Evolutionary conservation across 2,888 invertebrate species (phyloP).

Genomic region (Melanostoma mellinum): DNA sequence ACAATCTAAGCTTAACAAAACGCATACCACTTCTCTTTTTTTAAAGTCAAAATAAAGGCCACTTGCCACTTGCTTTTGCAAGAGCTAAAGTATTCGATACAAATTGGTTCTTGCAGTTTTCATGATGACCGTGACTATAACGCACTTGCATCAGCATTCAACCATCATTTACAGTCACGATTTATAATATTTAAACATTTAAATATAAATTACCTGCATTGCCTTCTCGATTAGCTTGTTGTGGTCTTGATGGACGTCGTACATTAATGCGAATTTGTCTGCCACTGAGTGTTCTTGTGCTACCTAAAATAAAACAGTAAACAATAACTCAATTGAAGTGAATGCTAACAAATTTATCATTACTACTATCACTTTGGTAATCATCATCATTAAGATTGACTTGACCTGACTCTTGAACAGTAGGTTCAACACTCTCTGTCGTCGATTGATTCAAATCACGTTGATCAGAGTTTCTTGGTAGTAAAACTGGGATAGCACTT

Average conservation of each 20-base stretch:
- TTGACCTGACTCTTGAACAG: conserved; percentile 1
- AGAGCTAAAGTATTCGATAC: no score
- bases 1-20: no score
- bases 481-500: conserved; percentile 59
- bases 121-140: no score
- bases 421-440: neutral
- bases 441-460: conserved; percentile 29
- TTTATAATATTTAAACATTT: no score
- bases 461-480: conserved; percentile 53
- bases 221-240: neutral
- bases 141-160: no score
- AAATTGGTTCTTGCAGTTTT: no score
- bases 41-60: no score
- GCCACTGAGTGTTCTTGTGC: conserved; percentile 3
- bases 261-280: neutral
- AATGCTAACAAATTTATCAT: neutral
- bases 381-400: conserved; percentile 13
- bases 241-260: conserved; percentile 23
- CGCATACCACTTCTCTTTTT: no score
- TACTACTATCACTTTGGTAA: conserved; percentile 24
- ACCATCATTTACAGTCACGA: no score
- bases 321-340: neutral
- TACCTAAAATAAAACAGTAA: conserved; percentile 9
- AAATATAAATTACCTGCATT: conserved; percentile 8
- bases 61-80: no score